Percentiles rank a stretch among this genome's conserved stretches.
These are phyloP conservation scores for Drosophila oshimai DNA, from an alignment of 1,140 invertebrate genomes.

Conservation along the genomic window DNA sequence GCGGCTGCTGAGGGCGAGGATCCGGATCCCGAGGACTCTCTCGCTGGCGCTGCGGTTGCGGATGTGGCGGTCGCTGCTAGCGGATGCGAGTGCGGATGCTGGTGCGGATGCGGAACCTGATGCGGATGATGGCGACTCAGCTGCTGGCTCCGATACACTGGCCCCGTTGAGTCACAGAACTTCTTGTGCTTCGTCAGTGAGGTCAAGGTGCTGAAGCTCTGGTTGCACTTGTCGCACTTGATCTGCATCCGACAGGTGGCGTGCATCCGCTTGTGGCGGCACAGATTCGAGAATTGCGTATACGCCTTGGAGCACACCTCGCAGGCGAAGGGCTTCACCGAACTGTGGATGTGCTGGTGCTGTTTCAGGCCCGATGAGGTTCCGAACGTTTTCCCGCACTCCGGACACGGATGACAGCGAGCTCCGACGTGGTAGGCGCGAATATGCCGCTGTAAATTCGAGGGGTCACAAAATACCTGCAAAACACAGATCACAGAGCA, in stretches of 20 bases:
- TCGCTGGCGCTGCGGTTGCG: neutral
- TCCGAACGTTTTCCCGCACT: slow-evolving; percentile 99
- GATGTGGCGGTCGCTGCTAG: slow-evolving; percentile 1
- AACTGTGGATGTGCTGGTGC: slow-evolving; percentile 99
- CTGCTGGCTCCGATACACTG: slow-evolving; percentile 20
- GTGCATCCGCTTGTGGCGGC: slow-evolving; percentile 99
- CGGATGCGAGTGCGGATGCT: slow-evolving; percentile 1
- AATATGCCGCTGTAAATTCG: slow-evolving; percentile 98
- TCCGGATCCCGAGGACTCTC: slow-evolving; percentile 18
- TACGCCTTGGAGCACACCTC: slow-evolving; percentile 97
- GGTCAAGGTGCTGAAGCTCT: slow-evolving; percentile 94
- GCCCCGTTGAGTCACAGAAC: slow-evolving; percentile 89
- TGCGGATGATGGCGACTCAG: slow-evolving; percentile 53
- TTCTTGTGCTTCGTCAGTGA: slow-evolving; percentile 92
- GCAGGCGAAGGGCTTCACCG: slow-evolving; percentile 98
- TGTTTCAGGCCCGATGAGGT: slow-evolving; percentile 99
- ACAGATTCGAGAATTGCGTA: slow-evolving; percentile 99
- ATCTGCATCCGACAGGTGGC: slow-evolving; percentile 93
- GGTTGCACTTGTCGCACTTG: slow-evolving; percentile 95
- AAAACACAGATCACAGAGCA: slow-evolving; percentile 62
- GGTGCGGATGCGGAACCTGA: slow-evolving; percentile 9
- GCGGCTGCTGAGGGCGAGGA: slow-evolving; percentile 10
- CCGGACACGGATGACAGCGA: slow-evolving; percentile 96
- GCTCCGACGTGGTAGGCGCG: slow-evolving; percentile 96
- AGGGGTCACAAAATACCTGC: slow-evolving; percentile 96